These are phyloP conservation scores for Sarcophilus harrisii DNA, from an alignment of 2,797 vertebrate species.

Conservation along the genomic window DNA sequence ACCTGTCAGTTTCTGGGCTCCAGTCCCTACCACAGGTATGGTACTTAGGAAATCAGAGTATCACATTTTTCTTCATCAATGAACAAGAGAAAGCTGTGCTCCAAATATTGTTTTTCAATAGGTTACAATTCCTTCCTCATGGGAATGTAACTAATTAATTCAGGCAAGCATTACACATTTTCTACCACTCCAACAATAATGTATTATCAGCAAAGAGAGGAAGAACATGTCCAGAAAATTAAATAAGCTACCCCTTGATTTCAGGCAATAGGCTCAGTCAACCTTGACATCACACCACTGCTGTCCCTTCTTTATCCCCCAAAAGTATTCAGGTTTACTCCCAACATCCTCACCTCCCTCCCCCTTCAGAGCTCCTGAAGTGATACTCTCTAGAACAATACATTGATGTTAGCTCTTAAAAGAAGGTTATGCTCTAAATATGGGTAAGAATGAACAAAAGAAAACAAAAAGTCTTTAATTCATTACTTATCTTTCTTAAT, in stretches of 20 bases:
- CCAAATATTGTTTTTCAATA: not conserved
- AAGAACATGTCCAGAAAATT: constrained; percentile 7
- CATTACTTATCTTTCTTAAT: not conserved
- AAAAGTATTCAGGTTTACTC: not conserved
- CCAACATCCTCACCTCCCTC: not conserved
- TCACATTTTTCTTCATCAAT: not conserved
- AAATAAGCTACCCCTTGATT: not conserved
- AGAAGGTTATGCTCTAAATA: constrained; percentile 6
- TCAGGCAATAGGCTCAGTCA: not conserved
- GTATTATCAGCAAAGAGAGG: not conserved
- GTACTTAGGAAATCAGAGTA: not conserved
- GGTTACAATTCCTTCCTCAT: not conserved
- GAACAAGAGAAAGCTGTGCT: not conserved
- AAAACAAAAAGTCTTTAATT: not conserved
- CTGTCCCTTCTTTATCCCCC: not conserved
- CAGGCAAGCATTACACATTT: not conserved
- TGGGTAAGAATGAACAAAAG: not conserved
- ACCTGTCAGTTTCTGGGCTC: not conserved
- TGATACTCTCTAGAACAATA: not conserved
- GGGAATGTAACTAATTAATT: not conserved
- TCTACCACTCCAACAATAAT: constrained; percentile 16
- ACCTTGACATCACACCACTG: not conserved
- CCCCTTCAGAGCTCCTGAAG: not conserved
- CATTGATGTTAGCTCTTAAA: constrained; percentile 1
- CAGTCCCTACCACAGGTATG: not conserved